phyloP scores from a whole-genome alignment of 2,113 vertebrate genomes.

The Micronisus gabar region DNA sequence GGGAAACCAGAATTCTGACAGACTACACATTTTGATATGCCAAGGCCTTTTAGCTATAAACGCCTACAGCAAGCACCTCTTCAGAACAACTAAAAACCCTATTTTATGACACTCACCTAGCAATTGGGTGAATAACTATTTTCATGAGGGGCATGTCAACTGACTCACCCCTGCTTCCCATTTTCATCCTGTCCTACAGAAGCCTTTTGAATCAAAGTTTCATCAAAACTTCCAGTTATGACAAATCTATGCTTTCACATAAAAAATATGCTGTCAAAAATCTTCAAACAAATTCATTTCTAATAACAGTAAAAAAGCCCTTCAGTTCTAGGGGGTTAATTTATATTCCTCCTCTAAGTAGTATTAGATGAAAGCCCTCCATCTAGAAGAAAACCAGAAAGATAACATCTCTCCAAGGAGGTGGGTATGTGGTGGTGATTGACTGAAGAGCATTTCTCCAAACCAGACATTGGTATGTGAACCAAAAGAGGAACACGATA shows the following conservation, averaged over 20 bases:
- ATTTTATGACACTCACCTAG: not conserved
- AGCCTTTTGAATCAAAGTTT: not conserved
- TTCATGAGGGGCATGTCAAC: not conserved
- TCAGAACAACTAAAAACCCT: not conserved
- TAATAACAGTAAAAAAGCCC: not conserved
- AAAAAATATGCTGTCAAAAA: not conserved
- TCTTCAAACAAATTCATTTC: not conserved
- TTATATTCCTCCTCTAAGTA: not conserved
- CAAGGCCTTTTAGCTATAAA: not conserved
- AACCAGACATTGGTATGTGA: not conserved
- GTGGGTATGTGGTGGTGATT: not conserved
- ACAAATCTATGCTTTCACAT: not conserved
- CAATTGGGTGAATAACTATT: not conserved
- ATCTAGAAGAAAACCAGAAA: not conserved
- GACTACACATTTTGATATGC: not conserved
- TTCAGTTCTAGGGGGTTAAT: not conserved
- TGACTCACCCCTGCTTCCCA: not conserved
- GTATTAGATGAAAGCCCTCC: not conserved
- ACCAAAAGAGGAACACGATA: not conserved
- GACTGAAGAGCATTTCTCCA: not conserved
- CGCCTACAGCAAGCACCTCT: not conserved
- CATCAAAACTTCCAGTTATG: not conserved
- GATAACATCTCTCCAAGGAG: not conserved
- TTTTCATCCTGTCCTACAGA: not conserved
- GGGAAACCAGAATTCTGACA: not conserved